A percentile compares a stretch with the other conserved stretches of the same genome.
Evolutionary conservation across 2,888 invertebrate genomes (phyloP).

Genomic region (Dascillus cervinus): DNA sequence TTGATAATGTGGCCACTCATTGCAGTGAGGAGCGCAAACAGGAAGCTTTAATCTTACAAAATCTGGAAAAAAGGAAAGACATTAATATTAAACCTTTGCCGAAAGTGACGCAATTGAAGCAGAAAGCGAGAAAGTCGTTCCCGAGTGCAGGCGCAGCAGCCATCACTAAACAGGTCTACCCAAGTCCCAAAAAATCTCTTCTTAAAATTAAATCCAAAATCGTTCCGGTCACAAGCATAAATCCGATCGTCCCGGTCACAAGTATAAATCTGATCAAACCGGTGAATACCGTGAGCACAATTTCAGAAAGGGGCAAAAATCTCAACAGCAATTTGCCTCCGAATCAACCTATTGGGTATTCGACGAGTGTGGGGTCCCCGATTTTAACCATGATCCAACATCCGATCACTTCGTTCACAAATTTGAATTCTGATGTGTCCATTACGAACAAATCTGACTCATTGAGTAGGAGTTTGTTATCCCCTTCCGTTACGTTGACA

Average conservation of each 20-base stretch:
- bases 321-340: constrained; percentile 22
- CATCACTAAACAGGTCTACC: constrained; percentile 8
- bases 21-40: constrained; percentile 13
- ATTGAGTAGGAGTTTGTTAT: constrained; percentile 11
- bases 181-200: constrained; percentile 9
- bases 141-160: constrained; percentile 24
- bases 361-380: constrained; percentile 19
- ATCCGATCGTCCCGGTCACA: neutral
- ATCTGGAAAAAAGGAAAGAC: constrained; percentile 18
- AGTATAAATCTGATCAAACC: neutral
- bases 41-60: constrained; percentile 13
- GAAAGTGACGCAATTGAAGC: constrained; percentile 27
- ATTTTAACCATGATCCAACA: constrained; percentile 26
- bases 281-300: constrained; percentile 13
- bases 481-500: constrained; percentile 2
- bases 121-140: constrained; percentile 34
- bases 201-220: too few relatives aligned
- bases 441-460: constrained; percentile 12
- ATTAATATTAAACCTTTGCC: constrained; percentile 34
- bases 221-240: neutral
- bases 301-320: constrained; percentile 16
- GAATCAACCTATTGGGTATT: constrained; percentile 25
- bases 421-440: too few relatives aligned
- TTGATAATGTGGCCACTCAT: constrained; percentile 20
- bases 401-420: constrained; percentile 5